A percentile compares a stretch with the other conserved stretches of the same genome.
These are phyloP conservation scores for Neoseiulus cucumeris DNA, from an alignment of 1,140 invertebrate genomes.

Conservation along the genomic window DNA sequence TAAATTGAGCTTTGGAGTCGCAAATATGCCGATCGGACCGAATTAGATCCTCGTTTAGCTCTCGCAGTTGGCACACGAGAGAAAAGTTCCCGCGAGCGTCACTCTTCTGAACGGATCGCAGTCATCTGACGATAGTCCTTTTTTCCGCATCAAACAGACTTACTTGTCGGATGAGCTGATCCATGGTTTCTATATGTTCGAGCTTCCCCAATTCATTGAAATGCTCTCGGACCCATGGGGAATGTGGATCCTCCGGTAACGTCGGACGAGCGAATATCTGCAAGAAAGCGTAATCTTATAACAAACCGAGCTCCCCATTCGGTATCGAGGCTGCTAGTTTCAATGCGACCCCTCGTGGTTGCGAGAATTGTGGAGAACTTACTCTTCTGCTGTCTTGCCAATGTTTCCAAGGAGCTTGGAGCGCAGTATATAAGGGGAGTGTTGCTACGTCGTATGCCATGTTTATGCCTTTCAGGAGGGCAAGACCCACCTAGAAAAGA, in stretches of 20 bases:
- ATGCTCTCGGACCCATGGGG: neutral
- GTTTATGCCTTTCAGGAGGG: neutral
- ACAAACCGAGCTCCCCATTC: too few species aligned
- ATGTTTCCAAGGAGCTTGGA: slow-evolving; percentile 2
- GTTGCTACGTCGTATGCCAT: slow-evolving; percentile 1
- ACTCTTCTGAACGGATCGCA: too few species aligned
- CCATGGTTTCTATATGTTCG: neutral
- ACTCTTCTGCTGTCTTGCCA: slow-evolving; percentile 7
- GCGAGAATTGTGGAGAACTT: too few species aligned
- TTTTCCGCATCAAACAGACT: neutral
- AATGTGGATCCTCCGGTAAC: neutral
- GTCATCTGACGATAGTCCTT: too few species aligned
- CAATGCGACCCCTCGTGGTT: too few species aligned
- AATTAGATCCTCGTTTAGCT: too few species aligned
- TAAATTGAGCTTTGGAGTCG: too few species aligned
- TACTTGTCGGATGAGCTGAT: neutral
- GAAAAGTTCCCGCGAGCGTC: too few species aligned
- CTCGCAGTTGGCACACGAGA: too few species aligned
- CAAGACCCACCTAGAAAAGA: neutral
- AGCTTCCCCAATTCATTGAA: neutral
- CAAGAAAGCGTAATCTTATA: too few species aligned
- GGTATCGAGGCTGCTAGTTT: too few species aligned
- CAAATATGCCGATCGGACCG: too few species aligned
- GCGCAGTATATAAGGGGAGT: neutral
- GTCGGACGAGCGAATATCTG: neutral